Conservation (phyloP, 2,888 invertebrate genomes). For the Exocentrus adspersus region DNA sequence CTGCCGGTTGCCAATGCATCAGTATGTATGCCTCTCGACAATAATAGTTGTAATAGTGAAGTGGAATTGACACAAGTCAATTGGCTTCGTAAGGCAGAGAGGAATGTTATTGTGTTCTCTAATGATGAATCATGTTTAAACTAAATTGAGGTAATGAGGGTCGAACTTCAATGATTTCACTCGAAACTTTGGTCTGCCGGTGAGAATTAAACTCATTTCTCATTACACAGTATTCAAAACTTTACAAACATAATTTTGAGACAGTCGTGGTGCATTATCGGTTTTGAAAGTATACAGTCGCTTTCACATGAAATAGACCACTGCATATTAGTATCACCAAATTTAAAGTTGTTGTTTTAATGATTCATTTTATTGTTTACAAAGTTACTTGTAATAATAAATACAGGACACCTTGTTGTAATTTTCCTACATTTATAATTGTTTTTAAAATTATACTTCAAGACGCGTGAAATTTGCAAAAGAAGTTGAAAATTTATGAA, state of each 20-base stretch:
- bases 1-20: background rate
- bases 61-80: conserved; percentile 53
- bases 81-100: conserved; percentile 61
- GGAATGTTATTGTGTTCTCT: conserved; percentile 56
- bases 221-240: conserved; percentile 37
- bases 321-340: too few species aligned
- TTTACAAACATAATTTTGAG: conserved; percentile 34
- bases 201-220: conserved; percentile 44
- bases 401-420: too few species aligned
- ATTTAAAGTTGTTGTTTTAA: too few species aligned
- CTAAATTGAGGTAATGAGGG: conserved; percentile 62
- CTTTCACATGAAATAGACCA: too few species aligned
- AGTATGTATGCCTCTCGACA: conserved; percentile 12
- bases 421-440: too few species aligned
- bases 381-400: too few species aligned
- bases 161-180: conserved; percentile 54
- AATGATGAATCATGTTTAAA: conserved; percentile 62
- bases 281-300: too few species aligned
- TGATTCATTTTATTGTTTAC: too few species aligned
- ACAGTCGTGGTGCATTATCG: conserved; percentile 31
- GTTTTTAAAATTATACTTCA: too few species aligned
- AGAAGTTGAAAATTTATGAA: too few species aligned
- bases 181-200: conserved; percentile 45
- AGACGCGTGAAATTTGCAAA: too few species aligned
- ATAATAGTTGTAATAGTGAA: conserved; percentile 30